Evolutionary conservation across 2,888 invertebrate species (phyloP).

Genomic region (Acrobasis consociella): DNA sequence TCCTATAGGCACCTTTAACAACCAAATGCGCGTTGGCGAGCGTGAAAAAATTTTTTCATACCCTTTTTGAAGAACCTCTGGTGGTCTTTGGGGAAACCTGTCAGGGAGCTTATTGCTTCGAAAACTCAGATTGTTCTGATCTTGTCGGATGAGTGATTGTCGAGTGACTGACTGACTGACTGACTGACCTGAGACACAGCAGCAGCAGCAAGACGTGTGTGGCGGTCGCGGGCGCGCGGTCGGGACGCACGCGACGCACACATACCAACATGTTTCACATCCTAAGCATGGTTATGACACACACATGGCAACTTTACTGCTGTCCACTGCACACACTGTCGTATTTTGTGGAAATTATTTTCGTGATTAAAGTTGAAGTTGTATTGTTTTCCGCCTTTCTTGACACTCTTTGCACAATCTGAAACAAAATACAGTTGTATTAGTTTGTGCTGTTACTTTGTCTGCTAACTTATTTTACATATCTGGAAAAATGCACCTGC

Average conservation of each 20-base stretch:
- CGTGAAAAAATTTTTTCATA: too few relatives aligned
- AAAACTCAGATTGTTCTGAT: too few relatives aligned
- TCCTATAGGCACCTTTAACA: too few relatives aligned
- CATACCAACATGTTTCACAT: constrained; percentile 77
- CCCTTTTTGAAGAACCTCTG: too few relatives aligned
- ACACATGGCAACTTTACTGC: constrained; percentile 3
- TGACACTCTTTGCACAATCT: background rate
- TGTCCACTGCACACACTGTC: background rate
- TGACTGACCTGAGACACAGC: constrained; percentile 50
- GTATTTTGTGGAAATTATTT: background rate
- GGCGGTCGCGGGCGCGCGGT: constrained; percentile 27
- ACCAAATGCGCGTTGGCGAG: too few relatives aligned
- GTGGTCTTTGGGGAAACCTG: too few relatives aligned
- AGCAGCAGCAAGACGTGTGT: constrained; percentile 41
- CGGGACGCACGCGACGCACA: constrained; percentile 61
- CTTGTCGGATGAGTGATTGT: too few relatives aligned
- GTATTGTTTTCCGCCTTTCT: background rate
- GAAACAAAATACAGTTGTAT: constrained; percentile 9
- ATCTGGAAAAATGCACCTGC: too few relatives aligned
- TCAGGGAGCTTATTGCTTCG: too few relatives aligned
- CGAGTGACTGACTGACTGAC: constrained; percentile 28
- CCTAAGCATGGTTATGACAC: constrained; percentile 48
- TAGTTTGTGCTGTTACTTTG: background rate
- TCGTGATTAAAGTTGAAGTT: background rate
- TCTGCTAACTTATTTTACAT: too few relatives aligned